Evolutionary conservation across 2,113 vertebrate genomes (phyloP).

Genomic region (Sterrhoptilus dennistouni): DNA sequence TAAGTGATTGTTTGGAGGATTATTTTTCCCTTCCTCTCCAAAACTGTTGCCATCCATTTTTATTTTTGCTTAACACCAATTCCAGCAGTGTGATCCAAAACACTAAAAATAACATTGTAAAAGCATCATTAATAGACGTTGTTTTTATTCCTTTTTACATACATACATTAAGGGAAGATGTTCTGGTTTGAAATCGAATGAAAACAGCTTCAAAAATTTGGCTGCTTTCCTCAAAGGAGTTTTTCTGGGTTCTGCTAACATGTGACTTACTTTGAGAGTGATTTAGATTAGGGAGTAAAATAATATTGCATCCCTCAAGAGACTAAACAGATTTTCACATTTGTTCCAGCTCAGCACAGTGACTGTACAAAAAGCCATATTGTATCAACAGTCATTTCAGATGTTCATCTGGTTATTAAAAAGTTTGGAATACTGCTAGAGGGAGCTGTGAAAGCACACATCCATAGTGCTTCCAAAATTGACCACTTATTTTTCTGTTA

Average conservation of each 20-base stretch:
- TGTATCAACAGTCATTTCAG: neutral
- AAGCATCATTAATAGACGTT: neutral
- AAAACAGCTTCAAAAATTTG: neutral
- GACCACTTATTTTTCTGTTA: neutral
- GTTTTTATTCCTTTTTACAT: neutral
- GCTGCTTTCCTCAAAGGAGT: neutral
- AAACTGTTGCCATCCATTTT: neutral
- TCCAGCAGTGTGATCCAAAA: neutral
- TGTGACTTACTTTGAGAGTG: neutral
- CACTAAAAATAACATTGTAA: accelerated
- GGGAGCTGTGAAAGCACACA: conserved; percentile 11
- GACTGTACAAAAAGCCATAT: neutral
- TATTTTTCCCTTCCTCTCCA: neutral
- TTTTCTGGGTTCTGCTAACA: neutral
- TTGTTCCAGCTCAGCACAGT: neutral
- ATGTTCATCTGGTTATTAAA: neutral
- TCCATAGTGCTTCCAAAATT: neutral
- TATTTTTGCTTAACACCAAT: neutral
- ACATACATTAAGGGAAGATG: neutral
- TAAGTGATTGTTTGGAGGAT: neutral
- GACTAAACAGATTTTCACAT: neutral
- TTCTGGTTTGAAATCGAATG: neutral
- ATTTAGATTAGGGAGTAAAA: neutral
- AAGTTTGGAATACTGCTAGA: neutral
- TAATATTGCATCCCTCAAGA: neutral